These are phyloP conservation scores for Stenchaetothrips biformis DNA, from an alignment of 2,888 invertebrate genomes.

Conservation along the genomic window DNA sequence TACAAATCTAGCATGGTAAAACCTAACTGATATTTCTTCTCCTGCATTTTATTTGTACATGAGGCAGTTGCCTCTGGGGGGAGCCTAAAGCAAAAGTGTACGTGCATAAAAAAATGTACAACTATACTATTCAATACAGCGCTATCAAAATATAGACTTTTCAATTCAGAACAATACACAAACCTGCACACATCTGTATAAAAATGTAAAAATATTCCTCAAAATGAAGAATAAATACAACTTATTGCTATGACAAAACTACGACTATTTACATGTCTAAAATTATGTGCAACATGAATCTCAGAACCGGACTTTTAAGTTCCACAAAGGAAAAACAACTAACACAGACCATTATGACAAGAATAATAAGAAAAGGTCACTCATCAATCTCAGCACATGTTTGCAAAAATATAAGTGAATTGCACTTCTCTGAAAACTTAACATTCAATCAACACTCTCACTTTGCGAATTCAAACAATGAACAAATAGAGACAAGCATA, in stretches of 20 bases:
- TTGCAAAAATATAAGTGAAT: not conserved
- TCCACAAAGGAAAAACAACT: not conserved
- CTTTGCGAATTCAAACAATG: too few species aligned
- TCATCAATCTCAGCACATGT: not conserved
- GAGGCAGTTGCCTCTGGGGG: not conserved
- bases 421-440: not conserved
- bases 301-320: not conserved
- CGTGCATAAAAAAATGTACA: constrained; percentile 15
- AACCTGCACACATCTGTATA: not conserved
- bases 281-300: constrained; percentile 2
- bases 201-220: constrained; percentile 19
- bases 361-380: not conserved
- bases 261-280: not conserved
- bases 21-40: not conserved
- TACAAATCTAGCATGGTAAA: not conserved
- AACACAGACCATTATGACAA: constrained; percentile 17
- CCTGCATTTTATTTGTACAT: constrained; percentile 6
- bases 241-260: not conserved
- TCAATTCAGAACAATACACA: not conserved
- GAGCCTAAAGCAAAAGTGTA: not conserved
- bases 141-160: constrained; percentile 19
- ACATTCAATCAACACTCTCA: too few species aligned
- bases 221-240: not conserved
- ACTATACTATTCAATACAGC: constrained; percentile 6
- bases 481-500: too few species aligned